Base-by-base conservation (phyloP, 2,113 vertebrate genomes). In the Poeciliopsis turrubarensis region DNA sequence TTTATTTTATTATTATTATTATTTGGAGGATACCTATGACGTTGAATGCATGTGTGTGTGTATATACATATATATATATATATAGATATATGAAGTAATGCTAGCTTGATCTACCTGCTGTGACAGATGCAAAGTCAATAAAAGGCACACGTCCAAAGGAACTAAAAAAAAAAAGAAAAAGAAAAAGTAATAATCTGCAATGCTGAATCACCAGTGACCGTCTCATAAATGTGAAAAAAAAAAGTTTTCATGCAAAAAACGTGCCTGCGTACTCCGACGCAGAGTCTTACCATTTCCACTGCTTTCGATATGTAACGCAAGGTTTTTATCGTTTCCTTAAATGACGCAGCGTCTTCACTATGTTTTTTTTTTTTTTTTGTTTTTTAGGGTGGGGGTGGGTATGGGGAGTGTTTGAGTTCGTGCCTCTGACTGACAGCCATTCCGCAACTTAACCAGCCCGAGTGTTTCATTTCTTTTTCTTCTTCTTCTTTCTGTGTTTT, bases 31-130 rank as follows among this genome's bases (percentile, higher is more conserved):
- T 93, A 92, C 91, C 92, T 96, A 96, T 95, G 94, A 95, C 95
- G 95, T 95, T 95, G 95, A 97, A 95, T 97, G 97, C 96, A 97
- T 99, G 97, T 98, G 70, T 71, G 27, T 29, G 17, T 34, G 63
- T 65, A 93, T 93, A 92, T 96, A 92, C 89, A 94, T 86, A 84
- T 88, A 86, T 75, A 94, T 93, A 92, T 96, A 94, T 93, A 92
- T 96, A 92, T 90, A 93, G 86, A 87, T 85, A 84, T 89, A 85
- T 76, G 71, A 91, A 89, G 94, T 92, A 95, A 95, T 95, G 95
- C 96, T 97, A 97, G 97, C 95, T 97, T 94, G 95, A 95, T 96
- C 95, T 96, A 96, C 95, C 94, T 96, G 95, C 96, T 95, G 95
- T 96, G 95, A 97, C 95, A 95, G 95, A 97, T 97, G 95, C 95